A percentile compares a stretch with the other conserved stretches of the same genome.
Evolutionary conservation across 2,888 invertebrate species (phyloP).

Genomic region (Ichneumoninae sp.): DNA sequence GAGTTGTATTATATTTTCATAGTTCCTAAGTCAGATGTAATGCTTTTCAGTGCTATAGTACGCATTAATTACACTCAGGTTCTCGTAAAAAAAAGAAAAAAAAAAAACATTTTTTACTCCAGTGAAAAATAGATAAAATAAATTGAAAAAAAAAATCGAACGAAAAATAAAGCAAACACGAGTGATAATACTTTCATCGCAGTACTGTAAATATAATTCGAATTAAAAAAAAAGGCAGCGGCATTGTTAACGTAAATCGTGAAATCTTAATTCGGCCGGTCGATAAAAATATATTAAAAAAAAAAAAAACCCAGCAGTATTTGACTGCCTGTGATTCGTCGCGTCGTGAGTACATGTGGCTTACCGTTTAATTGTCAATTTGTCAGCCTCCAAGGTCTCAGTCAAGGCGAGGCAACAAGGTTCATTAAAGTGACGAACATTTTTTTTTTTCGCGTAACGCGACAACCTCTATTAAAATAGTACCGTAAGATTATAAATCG

Average conservation of each 20-base stretch:
- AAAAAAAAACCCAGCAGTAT: slow-evolving; percentile 22
- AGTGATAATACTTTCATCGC: slow-evolving; percentile 47
- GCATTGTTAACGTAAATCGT: slow-evolving; percentile 19
- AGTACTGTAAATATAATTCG: slow-evolving; percentile 64
- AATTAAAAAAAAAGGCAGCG: slow-evolving; percentile 18
- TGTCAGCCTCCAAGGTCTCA: slow-evolving; percentile 70
- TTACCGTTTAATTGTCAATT: slow-evolving; percentile 67
- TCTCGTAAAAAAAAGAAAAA: slow-evolving; percentile 35
- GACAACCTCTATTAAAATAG: slow-evolving; percentile 76
- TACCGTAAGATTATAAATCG: slow-evolving; percentile 60
- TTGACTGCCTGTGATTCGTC: slow-evolving; percentile 52
- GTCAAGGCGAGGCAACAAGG: slow-evolving; percentile 62
- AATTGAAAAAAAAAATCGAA: slow-evolving; percentile 20
- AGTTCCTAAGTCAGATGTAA: slow-evolving; percentile 76
- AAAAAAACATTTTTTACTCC: slow-evolving; percentile 60
- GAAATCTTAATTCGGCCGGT: slow-evolving; percentile 32
- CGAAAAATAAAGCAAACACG: slow-evolving; percentile 35
- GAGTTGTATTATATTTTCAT: slow-evolving; percentile 72
- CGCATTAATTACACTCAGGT: slow-evolving; percentile 67
- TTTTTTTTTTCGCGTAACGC: slow-evolving; percentile 46
- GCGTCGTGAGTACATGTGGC: slow-evolving; percentile 73
- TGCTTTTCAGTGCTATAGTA: slow-evolving; percentile 70
- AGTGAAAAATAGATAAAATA: slow-evolving; percentile 32
- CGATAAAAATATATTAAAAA: not conserved
- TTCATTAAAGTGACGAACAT: slow-evolving; percentile 26